Conservation (phyloP, 1,140 invertebrate species). For the Schlechtendalia chinensis region DNA sequence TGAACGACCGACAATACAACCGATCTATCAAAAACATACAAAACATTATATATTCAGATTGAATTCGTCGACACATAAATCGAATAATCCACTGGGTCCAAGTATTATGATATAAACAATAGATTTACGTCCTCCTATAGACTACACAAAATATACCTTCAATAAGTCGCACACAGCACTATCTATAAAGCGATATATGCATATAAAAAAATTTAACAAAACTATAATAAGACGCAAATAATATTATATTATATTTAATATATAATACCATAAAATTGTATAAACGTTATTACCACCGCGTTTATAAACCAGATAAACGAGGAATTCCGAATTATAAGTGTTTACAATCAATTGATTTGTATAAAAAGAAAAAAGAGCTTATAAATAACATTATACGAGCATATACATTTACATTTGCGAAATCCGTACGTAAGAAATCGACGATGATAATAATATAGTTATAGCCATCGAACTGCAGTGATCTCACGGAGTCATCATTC, state of each 20-base stretch:
- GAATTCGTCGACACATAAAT: background rate
- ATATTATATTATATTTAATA: background rate
- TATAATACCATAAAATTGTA: background rate
- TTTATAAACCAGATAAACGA: too few relatives aligned
- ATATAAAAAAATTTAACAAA: background rate
- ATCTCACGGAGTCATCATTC: too few relatives aligned
- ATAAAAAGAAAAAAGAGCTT: too few relatives aligned
- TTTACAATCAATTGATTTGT: too few relatives aligned
- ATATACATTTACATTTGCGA: too few relatives aligned
- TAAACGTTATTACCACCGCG: background rate
- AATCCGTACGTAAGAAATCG: too few relatives aligned
- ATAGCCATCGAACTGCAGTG: too few relatives aligned
- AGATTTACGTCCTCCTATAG: background rate
- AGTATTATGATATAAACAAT: background rate
- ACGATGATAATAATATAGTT: too few relatives aligned
- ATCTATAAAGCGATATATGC: background rate
- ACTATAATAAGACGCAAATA: background rate
- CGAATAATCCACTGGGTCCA: background rate
- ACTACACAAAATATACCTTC: background rate
- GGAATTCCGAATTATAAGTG: too few relatives aligned
- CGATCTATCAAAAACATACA: constrained; percentile 24
- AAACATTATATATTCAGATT: constrained; percentile 11
- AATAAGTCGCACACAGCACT: background rate
- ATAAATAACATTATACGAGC: too few relatives aligned
- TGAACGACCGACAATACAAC: constrained; percentile 10